These are phyloP conservation scores for Chaenodraco wilsoni DNA, from an alignment of 2,797 vertebrate species.

Conservation along the genomic window DNA sequence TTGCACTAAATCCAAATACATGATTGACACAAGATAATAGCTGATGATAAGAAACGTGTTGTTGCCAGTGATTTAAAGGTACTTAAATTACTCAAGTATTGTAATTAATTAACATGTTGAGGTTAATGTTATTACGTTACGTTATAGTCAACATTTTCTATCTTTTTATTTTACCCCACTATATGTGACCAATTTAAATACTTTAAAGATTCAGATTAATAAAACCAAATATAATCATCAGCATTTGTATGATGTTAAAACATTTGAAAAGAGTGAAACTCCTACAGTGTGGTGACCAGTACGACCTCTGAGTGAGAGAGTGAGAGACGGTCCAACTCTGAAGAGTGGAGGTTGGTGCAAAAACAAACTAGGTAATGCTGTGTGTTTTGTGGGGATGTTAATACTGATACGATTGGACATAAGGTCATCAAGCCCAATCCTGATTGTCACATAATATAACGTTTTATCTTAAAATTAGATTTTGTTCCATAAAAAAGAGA, in stretches of 20 bases:
- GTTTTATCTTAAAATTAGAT: slow-evolving; percentile 28
- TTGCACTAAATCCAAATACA: slow-evolving; percentile 14
- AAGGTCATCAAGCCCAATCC: not conserved
- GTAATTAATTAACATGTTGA: too few relatives aligned
- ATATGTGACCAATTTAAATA: too few relatives aligned
- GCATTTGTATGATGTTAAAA: too few relatives aligned
- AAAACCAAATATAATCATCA: too few relatives aligned
- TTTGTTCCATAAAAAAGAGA: not conserved
- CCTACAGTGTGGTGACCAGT: slow-evolving; percentile 29
- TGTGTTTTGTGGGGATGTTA: slow-evolving; percentile 26
- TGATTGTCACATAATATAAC: slow-evolving; percentile 10
- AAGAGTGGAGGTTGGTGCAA: slow-evolving; percentile 1
- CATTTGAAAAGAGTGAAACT: slow-evolving; percentile 28
- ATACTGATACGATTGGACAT: slow-evolving; percentile 20
- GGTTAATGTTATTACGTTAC: too few relatives aligned
- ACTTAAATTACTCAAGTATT: too few relatives aligned
- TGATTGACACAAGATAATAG: not conserved
- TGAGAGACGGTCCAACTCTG: not conserved
- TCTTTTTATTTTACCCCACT: too few relatives aligned
- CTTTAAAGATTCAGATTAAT: too few relatives aligned
- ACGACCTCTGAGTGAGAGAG: slow-evolving; percentile 27
- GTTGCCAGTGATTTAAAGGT: not conserved
- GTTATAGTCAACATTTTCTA: too few relatives aligned
- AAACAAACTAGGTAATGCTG: not conserved
- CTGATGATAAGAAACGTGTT: slow-evolving; percentile 21